phyloP scores from a whole-genome alignment of 2,888 invertebrate species.

The Vesta saturnalis region DNA sequence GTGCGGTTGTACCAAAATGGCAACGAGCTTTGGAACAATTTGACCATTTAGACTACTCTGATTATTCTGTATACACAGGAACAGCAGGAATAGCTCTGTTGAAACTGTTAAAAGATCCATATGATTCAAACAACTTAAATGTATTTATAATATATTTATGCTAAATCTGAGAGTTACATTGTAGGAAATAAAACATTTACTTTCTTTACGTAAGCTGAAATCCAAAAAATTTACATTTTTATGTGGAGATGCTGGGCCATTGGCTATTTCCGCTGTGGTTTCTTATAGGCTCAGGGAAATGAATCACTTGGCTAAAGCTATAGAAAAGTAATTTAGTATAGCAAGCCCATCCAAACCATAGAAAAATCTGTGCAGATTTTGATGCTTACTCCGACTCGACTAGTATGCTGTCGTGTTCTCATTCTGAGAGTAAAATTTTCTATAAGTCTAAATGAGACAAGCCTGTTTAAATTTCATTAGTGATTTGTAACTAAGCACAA shows the following conservation, averaged over 20 bases:
- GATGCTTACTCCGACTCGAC: too few species aligned
- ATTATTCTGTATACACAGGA: conserved; percentile 81
- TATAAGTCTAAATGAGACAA: too few species aligned
- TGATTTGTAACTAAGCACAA: too few species aligned
- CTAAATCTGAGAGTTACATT: conserved; percentile 12
- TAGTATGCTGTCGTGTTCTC: too few species aligned
- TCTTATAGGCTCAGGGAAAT: conserved; percentile 64
- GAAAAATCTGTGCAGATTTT: too few species aligned
- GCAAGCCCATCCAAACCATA: too few species aligned
- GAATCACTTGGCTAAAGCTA: conserved; percentile 65
- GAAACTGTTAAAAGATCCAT: conserved; percentile 64
- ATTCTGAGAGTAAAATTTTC: too few species aligned
- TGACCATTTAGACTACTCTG: conserved; percentile 63
- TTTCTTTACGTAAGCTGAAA: conserved; percentile 63
- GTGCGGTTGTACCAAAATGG: conserved; percentile 60
- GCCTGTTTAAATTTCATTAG: too few species aligned
- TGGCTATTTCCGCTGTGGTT: conserved; percentile 70
- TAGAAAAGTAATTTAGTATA: too few species aligned
- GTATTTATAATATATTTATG: neutral
- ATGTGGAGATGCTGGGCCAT: conserved; percentile 74
- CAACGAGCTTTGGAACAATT: conserved; percentile 60
- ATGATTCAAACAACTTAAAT: conserved; percentile 37
- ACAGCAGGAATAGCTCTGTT: conserved; percentile 75
- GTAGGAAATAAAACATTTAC: conserved; percentile 62
- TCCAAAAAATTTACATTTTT: conserved; percentile 70